A percentile compares a stretch with the other conserved stretches of the same genome.
Evolutionary conservation across 1,140 invertebrate species (phyloP).

Genomic region (Eupristina koningsbergeri): DNA sequence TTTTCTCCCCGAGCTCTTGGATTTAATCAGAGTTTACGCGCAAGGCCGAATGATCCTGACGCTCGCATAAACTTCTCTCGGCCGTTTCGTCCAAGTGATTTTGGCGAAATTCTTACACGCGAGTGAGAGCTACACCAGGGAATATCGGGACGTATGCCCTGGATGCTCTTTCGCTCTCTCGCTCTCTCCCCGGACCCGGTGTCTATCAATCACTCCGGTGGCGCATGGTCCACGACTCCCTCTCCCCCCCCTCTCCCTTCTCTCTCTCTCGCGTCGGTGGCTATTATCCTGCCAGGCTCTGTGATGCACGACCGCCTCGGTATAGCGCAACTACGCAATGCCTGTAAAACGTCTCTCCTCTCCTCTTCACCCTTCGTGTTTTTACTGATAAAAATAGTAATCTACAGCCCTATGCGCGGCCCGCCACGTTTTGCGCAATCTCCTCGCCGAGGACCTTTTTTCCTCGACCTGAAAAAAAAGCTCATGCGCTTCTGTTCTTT

Average conservation of each 20-base stretch:
- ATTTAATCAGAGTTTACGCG: not conserved
- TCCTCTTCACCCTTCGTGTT: not conserved
- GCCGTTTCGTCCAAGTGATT: slow-evolving; percentile 19
- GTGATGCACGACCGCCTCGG: slow-evolving; percentile 70
- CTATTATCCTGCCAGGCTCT: slow-evolving; percentile 71
- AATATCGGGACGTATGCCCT: slow-evolving; percentile 1
- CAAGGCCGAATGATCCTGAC: not conserved
- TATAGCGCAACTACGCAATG: not conserved
- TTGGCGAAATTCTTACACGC: slow-evolving; percentile 37
- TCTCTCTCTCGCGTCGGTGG: slow-evolving; percentile 56
- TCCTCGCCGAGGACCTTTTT: not conserved
- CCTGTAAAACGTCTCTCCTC: slow-evolving; percentile 41
- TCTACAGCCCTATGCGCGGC: slow-evolving; percentile 27
- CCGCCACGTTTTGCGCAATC: slow-evolving; percentile 8
- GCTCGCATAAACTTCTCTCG: not conserved
- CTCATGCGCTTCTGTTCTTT: not conserved
- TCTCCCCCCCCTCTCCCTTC: slow-evolving; percentile 1
- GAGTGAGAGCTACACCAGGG: not conserved
- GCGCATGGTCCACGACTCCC: slow-evolving; percentile 64
- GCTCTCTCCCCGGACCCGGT: slow-evolving; percentile 55
- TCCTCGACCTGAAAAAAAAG: not conserved
- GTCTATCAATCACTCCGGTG: slow-evolving; percentile 68
- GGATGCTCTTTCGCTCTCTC: slow-evolving; percentile 4
- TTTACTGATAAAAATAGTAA: slow-evolving; percentile 50
- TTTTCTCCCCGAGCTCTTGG: not conserved